These are phyloP conservation scores for Cephus pulcher DNA, from an alignment of 2,888 invertebrate genomes.

Conservation along the genomic window DNA sequence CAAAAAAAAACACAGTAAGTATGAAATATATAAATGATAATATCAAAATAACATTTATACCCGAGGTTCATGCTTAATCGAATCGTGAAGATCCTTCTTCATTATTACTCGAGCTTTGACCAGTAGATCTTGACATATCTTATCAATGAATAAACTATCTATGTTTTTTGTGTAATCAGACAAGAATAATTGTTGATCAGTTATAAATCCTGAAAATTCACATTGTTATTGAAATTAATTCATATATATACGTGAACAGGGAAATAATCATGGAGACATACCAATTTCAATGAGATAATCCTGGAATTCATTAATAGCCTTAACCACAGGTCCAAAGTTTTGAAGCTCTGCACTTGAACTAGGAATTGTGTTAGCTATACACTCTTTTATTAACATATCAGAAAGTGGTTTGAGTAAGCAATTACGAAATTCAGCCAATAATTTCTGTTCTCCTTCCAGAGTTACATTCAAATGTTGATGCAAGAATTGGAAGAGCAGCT, in stretches of 20 bases:
- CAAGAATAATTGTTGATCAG: slow-evolving; percentile 71
- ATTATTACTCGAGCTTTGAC: slow-evolving; percentile 79
- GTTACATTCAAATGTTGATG: slow-evolving; percentile 69
- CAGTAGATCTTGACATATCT: slow-evolving; percentile 79
- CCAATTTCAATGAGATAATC: slow-evolving; percentile 70
- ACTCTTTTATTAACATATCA: slow-evolving; percentile 77
- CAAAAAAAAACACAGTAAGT: slow-evolving; percentile 8
- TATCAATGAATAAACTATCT: slow-evolving; percentile 81
- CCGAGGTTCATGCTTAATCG: slow-evolving; percentile 66
- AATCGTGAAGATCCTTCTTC: slow-evolving; percentile 83
- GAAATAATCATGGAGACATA: slow-evolving; percentile 22
- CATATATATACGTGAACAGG: background rate
- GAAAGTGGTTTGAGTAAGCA: slow-evolving; percentile 72
- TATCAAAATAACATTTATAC: slow-evolving; percentile 45
- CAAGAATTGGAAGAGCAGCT: slow-evolving; percentile 71
- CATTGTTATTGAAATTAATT: slow-evolving; percentile 1
- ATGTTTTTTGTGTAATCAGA: slow-evolving; percentile 79
- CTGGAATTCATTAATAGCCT: slow-evolving; percentile 77
- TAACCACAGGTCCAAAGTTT: slow-evolving; percentile 73
- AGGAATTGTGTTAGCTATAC: slow-evolving; percentile 82
- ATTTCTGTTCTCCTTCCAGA: slow-evolving; percentile 64
- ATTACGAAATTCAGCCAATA: slow-evolving; percentile 69
- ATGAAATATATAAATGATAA: background rate
- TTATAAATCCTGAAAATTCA: slow-evolving; percentile 68
- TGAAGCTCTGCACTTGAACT: slow-evolving; percentile 78